Conservation (phyloP, 2,113 vertebrate genomes). For the Eulacestoma nigropectus region DNA sequence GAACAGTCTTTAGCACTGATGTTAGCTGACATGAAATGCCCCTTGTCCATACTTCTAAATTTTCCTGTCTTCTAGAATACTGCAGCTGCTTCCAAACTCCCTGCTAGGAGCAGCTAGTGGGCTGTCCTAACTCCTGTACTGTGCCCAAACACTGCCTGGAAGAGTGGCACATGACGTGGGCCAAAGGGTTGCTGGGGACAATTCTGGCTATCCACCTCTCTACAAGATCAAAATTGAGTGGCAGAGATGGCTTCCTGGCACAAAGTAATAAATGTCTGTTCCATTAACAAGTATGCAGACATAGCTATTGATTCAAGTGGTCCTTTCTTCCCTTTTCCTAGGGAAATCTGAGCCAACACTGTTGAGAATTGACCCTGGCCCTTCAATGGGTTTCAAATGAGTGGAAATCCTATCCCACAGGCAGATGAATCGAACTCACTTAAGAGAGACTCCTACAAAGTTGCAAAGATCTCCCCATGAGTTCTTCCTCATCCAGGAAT, state of each 20-base stretch:
- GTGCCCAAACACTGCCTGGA: not conserved
- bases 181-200: not conserved
- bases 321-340: not conserved
- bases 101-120: not conserved
- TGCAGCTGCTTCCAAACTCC: not conserved
- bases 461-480: not conserved
- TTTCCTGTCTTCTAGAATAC: not conserved
- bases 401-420: not conserved
- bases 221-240: not conserved
- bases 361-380: not conserved
- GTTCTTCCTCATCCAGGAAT: not conserved
- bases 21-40: not conserved
- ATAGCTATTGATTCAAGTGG: not conserved
- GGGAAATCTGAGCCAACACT: not conserved
- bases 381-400: not conserved
- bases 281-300: not conserved
- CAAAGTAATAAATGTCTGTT: not conserved
- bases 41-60: not conserved
- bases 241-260: not conserved
- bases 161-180: not conserved
- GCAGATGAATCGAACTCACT: not conserved
- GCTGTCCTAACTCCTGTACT: not conserved
- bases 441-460: not conserved
- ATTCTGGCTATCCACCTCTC: not conserved
- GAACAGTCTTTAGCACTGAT: not conserved